Evolutionary conservation across 2,797 vertebrate genomes (phyloP).

Genomic region (Florisuga fusca): DNA sequence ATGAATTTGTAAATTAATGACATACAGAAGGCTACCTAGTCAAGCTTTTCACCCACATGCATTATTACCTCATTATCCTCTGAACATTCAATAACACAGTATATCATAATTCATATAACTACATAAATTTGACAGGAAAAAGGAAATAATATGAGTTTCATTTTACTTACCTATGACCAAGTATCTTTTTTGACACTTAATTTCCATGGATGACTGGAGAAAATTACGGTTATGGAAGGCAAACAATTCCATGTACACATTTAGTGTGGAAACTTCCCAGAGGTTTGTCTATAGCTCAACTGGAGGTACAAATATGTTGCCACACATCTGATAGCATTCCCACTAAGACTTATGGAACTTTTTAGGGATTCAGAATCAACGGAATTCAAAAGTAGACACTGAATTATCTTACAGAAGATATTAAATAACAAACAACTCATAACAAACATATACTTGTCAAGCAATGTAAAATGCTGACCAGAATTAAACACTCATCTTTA

Average conservation of each 20-base stretch:
- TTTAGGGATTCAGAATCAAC: background rate
- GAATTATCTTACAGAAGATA: background rate
- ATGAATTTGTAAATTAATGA: background rate
- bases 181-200: background rate
- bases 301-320: background rate
- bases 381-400: background rate
- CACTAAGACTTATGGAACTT: background rate
- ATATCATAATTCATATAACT: background rate
- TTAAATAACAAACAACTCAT: background rate
- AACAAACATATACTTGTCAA: background rate
- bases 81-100: background rate
- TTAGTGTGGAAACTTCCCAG: background rate
- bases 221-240: background rate
- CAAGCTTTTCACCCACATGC: background rate
- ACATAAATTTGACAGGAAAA: background rate
- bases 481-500: background rate
- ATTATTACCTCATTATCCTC: background rate
- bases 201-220: background rate
- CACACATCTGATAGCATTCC: fast-evolving
- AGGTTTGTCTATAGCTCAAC: background rate
- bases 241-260: background rate
- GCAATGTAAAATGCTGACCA: background rate
- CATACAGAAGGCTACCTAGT: background rate
- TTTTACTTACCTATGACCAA: background rate
- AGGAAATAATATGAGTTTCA: background rate